Base-by-base conservation (phyloP, 2,888 invertebrate species). In the Rhimphoctona megacephalus region DNA sequence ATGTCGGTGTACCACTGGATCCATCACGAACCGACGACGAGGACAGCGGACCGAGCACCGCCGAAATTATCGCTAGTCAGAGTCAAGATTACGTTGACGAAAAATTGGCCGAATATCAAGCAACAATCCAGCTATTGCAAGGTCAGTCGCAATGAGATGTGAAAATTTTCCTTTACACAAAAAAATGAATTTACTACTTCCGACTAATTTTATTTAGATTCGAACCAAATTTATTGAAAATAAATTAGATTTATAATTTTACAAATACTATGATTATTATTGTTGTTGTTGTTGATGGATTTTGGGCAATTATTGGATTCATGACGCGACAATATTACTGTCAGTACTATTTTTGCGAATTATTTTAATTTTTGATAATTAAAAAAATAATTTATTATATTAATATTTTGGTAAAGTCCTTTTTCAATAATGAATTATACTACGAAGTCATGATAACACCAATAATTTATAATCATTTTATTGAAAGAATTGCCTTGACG, bases 51-150 rank as follows among this genome's bases (percentile, higher is more conserved):
- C 97, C 97, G 14, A 97, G 98, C 85, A 98, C 98, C 25, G 98
- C 98, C 70, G 98, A 98, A 94, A 98, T 98, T 91, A 98, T 98
- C 91, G 98, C 98, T 87, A 97, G 97, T 94, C 98, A 98, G 95
- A 98, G 98, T 85, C 98, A 98, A 95, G 98, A 98, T 95, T 98
- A 98, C 94, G 97, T 98, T 89, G 98, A 98, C 94, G 98, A 98
- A 95, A 98, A 98, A 94, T 96, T 98, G 92, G 98, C 98, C 77
- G 98, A 98, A 95, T 98, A 98, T 94, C 98, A 98, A 95, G 97
- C 97, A 88, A 98, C 98, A 49, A 98, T 98, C 94, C 97, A 97
- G 92, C 96, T 97, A 94, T 95, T 98, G 92, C 98, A 98, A 96
- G 94, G 94, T 94, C 84, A 92, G 92, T 92, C 2, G 39, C 49